Conservation (phyloP, 2,888 invertebrate genomes). For the Trichopoda pennipes region DNA sequence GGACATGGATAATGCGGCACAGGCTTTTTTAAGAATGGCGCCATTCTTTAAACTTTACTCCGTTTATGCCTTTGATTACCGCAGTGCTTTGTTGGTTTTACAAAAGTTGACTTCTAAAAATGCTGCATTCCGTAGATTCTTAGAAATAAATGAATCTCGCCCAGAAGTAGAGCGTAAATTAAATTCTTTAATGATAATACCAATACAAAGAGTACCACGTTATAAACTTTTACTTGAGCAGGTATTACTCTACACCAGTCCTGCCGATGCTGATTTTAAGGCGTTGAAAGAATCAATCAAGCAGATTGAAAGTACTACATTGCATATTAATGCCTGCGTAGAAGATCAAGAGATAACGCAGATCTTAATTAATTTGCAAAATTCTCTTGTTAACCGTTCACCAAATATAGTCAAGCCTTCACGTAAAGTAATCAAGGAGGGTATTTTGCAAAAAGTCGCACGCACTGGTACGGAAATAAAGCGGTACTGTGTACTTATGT, state of each 20-base stretch:
- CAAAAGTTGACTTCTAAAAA: slow-evolving; percentile 83
- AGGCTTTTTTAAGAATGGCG: slow-evolving; percentile 86
- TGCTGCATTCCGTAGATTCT: slow-evolving; percentile 83
- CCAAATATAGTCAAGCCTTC: slow-evolving; percentile 85
- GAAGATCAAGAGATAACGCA: slow-evolving; percentile 88
- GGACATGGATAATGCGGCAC: slow-evolving; percentile 83
- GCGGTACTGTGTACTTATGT: slow-evolving; percentile 87
- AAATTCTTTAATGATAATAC: slow-evolving; percentile 87
- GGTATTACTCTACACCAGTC: slow-evolving; percentile 84
- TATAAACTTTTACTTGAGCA: slow-evolving; percentile 88
- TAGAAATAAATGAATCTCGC: slow-evolving; percentile 85
- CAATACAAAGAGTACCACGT: slow-evolving; percentile 89
- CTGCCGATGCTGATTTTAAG: slow-evolving; percentile 83
- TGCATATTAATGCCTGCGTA: slow-evolving; percentile 87
- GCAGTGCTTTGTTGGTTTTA: slow-evolving; percentile 83
- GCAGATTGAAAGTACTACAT: slow-evolving; percentile 86
- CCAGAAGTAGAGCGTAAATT: slow-evolving; percentile 87
- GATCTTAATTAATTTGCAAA: slow-evolving; percentile 86
- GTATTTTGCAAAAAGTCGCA: slow-evolving; percentile 83
- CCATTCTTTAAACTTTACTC: slow-evolving; percentile 90
- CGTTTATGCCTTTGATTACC: slow-evolving; percentile 88
- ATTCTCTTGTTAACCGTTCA: slow-evolving; percentile 83
- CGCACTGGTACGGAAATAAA: slow-evolving; percentile 82
- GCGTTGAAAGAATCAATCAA: slow-evolving; percentile 84
- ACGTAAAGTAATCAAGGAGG: slow-evolving; percentile 86